Evolutionary conservation across 92 coral and sea anemone species (phyloP), one percentile per base, ranked within the genome.

Genomic region (Zoanthus sansibaricus): DNA sequence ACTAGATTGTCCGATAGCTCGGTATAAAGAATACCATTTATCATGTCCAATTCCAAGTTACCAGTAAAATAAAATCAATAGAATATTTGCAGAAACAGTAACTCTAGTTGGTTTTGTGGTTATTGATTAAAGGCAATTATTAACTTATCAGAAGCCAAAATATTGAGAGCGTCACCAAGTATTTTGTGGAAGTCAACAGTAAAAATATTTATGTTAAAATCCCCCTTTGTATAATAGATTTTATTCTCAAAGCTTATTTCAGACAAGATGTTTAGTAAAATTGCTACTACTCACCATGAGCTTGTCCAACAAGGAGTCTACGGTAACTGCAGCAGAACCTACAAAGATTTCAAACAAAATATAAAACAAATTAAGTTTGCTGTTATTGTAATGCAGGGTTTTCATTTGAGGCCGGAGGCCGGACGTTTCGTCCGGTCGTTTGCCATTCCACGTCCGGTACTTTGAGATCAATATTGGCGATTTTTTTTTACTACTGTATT

Each of bases 221-320:
- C 58, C 58, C 58, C 58, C 58, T 1, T 52, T 52, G 58, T 52
- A 52, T 52, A 52, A 52, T 52, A 52, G 58, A 52, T 52, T 52
- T 52, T 52, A 52, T 52, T 52, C 58, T 52, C 58, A 52, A 0
- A 52, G 58, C 58, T 52, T 52, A 52, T 52, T 52, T 52, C 6
- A 1, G 58, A 52, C 58, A 1, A 52, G 58, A 52, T 52, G 58
- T n/a, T 52, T 33, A 33, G 42, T 33, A 33, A 3, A 33, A 33
- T 33, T 33, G 42, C 3, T 14, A 16, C 14, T 54, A 68, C 87
- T 93, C 55, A 92, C 98, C 98, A 94, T 93, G 3, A 94, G 90
- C 78, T 93, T 94, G 77, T 94, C 98, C 75, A 94, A 86, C 45
- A 94, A 91, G 6, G 93, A 58, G 78, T 92, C 91, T 14, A 94